Evolutionary conservation across 2,113 vertebrate genomes (phyloP).

Genomic region (Scomber scombrus): DNA sequence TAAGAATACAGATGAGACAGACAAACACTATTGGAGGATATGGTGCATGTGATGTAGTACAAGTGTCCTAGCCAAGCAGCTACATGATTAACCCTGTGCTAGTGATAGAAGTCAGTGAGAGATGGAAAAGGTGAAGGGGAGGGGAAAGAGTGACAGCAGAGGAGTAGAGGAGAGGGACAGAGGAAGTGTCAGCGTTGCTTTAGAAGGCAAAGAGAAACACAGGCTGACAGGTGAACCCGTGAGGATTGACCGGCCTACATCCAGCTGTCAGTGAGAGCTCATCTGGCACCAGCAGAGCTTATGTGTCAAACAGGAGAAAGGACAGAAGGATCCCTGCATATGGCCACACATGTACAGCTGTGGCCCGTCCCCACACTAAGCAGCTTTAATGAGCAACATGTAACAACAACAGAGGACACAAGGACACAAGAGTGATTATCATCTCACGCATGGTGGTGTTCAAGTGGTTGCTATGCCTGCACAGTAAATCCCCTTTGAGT

Average conservation of each 20-base stretch:
- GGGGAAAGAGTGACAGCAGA: slow-evolving; percentile 73
- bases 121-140: slow-evolving; percentile 65
- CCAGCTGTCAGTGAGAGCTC: slow-evolving; percentile 83
- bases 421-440: slow-evolving; percentile 69
- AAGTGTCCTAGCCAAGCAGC: slow-evolving; percentile 26
- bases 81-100: slow-evolving; percentile 58
- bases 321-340: slow-evolving; percentile 65
- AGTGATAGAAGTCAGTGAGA: slow-evolving; percentile 18
- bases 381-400: slow-evolving; percentile 78
- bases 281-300: slow-evolving; percentile 80
- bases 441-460: slow-evolving; percentile 46
- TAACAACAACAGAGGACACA: slow-evolving; percentile 72
- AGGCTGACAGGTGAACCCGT: slow-evolving; percentile 85
- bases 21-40: background rate
- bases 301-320: slow-evolving; percentile 76
- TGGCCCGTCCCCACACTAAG: slow-evolving; percentile 69
- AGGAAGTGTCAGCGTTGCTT: slow-evolving; percentile 81
- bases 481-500: slow-evolving; percentile 25
- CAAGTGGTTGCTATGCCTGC: slow-evolving; percentile 36
- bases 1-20: background rate
- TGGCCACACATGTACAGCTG: slow-evolving; percentile 68
- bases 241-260: slow-evolving; percentile 84
- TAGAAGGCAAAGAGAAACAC: slow-evolving; percentile 75
- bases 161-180: slow-evolving; percentile 62
- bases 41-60: slow-evolving; percentile 24